These are phyloP conservation scores for Heterodera filipjevi DNA, from an alignment of 2,888 invertebrate species.

Conservation along the genomic window DNA sequence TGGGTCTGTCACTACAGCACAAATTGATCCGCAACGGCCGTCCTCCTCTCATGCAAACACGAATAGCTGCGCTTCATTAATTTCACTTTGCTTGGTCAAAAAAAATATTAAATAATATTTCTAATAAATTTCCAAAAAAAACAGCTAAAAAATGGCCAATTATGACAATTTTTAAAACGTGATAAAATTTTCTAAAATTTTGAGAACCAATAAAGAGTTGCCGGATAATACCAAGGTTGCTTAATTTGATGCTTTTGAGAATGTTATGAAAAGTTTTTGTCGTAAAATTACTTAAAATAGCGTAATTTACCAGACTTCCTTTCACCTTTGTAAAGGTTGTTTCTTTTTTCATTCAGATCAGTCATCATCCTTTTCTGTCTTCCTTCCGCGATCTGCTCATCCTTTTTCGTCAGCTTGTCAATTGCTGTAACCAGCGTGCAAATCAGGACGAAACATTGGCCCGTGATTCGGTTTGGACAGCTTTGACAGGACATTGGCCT, in stretches of 20 bases:
- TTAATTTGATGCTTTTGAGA: too few relatives aligned
- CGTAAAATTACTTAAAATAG: too few relatives aligned
- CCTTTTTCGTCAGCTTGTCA: conserved; percentile 90
- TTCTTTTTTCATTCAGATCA: too few relatives aligned
- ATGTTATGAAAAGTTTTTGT: too few relatives aligned
- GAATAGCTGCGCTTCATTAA: neutral
- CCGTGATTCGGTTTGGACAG: conserved; percentile 95
- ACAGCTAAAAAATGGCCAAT: neutral
- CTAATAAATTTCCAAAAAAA: neutral
- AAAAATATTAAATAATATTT: neutral
- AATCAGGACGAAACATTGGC: conserved; percentile 46
- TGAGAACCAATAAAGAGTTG: too few relatives aligned
- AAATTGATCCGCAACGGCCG: neutral
- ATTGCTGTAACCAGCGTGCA: conserved; percentile 87
- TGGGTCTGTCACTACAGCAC: neutral
- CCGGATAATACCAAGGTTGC: too few relatives aligned
- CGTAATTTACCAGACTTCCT: too few relatives aligned
- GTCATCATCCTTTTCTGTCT: conserved; percentile 98
- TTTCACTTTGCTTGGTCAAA: conserved; percentile 8
- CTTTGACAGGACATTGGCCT: conserved; percentile 74
- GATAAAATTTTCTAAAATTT: too few relatives aligned
- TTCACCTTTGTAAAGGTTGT: too few relatives aligned
- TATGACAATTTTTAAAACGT: conserved; percentile 8
- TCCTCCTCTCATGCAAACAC: conserved; percentile 1
- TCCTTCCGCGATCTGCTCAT: conserved; percentile 96